These are phyloP conservation scores for human (Homo sapiens) DNA, from an alignment of 2,113 vertebrate genomes.

Conservation along the genomic window DNA sequence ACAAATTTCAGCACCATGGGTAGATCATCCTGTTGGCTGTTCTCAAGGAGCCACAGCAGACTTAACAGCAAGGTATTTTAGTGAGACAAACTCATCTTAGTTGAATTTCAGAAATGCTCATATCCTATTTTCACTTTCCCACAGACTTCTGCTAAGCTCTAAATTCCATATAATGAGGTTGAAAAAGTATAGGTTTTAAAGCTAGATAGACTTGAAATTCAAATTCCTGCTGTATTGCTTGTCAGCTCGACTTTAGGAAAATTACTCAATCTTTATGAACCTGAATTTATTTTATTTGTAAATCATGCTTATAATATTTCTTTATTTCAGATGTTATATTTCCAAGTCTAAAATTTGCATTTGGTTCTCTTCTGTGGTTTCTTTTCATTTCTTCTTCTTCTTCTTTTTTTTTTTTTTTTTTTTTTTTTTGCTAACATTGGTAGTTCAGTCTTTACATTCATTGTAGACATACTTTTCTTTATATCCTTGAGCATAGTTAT, in stretches of 20 bases:
- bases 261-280: conserved; percentile 3
- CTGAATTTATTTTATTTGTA: conserved; percentile 4
- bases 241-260: neutral
- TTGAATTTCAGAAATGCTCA: neutral
- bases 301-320: neutral
- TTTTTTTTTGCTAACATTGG: neutral
- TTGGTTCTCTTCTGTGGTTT: neutral
- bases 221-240: neutral
- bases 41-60: neutral
- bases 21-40: neutral
- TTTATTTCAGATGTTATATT: neutral
- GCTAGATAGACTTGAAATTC: neutral
- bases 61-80: neutral
- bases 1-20: neutral
- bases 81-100: neutral
- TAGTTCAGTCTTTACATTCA: neutral
- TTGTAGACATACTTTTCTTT: neutral
- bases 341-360: neutral
- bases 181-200: conserved; percentile 10
- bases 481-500: neutral
- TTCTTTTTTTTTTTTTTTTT: neutral
- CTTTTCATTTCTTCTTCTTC: too few relatives aligned
- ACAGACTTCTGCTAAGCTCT: neutral
- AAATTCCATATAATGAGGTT: neutral
- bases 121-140: neutral